These are phyloP conservation scores for Machimus rusticus DNA, from an alignment of 2,888 invertebrate species.

Conservation along the genomic window DNA sequence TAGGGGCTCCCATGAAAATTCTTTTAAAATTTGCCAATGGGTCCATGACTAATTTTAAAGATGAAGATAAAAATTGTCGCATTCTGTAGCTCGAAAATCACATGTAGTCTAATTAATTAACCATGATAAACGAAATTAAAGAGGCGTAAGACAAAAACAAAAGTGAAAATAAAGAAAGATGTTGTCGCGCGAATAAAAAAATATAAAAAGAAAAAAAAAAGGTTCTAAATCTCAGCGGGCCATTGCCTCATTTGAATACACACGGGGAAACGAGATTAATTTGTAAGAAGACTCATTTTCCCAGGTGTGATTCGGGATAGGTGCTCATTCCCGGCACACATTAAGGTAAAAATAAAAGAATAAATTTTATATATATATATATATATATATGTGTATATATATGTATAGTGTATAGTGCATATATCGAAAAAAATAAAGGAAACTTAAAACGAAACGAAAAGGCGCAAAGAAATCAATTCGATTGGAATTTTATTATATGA, in stretches of 20 bases:
- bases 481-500: constrained; percentile 19
- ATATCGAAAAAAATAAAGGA: neutral
- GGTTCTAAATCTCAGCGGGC: neutral
- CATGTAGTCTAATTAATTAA: neutral
- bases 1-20: no score
- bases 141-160: neutral
- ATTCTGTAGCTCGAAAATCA: neutral
- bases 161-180: no score
- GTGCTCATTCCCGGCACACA: neutral
- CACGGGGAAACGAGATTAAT: neutral
- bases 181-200: no score
- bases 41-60: no score
- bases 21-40: no score
- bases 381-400: neutral
- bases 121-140: neutral
- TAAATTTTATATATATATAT: neutral
- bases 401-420: neutral
- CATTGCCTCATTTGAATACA: neutral
- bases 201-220: no score
- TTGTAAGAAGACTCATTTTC: constrained; percentile 26
- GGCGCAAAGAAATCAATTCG: constrained; percentile 9
- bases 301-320: constrained; percentile 25
- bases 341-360: neutral
- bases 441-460: neutral
- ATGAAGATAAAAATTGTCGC: neutral